phyloP scores from a whole-genome alignment of 1,140 invertebrate species.

The Drosophila nasuta region DNA sequence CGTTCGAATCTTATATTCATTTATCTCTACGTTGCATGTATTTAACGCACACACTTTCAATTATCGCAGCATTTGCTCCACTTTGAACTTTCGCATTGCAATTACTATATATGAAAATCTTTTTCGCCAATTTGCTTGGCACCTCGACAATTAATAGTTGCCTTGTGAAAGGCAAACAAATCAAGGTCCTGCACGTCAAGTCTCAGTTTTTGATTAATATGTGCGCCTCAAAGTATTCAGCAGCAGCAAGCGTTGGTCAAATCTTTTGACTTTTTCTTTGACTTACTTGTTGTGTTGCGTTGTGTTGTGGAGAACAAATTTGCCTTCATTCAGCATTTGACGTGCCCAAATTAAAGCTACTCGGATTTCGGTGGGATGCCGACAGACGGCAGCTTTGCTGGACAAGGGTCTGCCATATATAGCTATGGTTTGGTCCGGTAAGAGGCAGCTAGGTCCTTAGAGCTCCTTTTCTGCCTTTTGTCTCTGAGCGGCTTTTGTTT shows the following conservation, averaged over 20 bases:
- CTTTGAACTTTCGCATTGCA: background rate
- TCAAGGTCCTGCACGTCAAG: conserved; percentile 35
- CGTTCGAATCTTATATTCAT: conserved; percentile 5
- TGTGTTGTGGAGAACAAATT: conserved; percentile 62
- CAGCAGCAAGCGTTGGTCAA: conserved; percentile 25
- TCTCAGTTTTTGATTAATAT: conserved; percentile 62
- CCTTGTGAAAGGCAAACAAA: conserved; percentile 31
- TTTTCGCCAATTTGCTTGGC: conserved; percentile 17
- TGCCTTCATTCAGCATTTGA: conserved; percentile 75
- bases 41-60: conserved; percentile 2
- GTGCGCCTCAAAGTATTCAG: conserved; percentile 47
- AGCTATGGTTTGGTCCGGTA: background rate
- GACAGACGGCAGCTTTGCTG: background rate
- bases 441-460: background rate
- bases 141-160: conserved; percentile 41
- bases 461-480: conserved; percentile 60
- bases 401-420: conserved; percentile 36
- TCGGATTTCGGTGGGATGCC: conserved; percentile 54
- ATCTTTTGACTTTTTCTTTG: conserved; percentile 40
- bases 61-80: background rate
- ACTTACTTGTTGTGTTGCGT: conserved; percentile 1
- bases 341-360: conserved; percentile 75
- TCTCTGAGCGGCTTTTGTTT: conserved; percentile 80
- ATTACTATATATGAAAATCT: background rate
- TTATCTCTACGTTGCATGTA: background rate